These are phyloP conservation scores for Stigmatopora argus DNA, from an alignment of 2,113 vertebrate genomes.

Conservation along the genomic window DNA sequence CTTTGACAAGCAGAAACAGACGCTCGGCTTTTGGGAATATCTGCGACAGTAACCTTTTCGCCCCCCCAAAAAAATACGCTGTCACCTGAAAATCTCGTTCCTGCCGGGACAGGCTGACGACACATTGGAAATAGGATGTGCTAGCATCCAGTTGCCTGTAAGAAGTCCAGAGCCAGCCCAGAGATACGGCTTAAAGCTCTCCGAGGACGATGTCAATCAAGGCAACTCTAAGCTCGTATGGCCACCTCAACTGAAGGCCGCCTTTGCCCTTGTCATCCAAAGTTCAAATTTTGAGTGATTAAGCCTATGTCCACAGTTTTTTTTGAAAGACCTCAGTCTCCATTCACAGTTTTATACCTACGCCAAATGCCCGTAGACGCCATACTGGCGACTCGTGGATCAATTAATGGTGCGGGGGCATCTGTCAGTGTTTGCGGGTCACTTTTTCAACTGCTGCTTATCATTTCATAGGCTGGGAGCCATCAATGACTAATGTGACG, in stretches of 20 bases:
- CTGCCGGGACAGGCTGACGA: constrained; percentile 59
- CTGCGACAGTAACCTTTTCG: constrained; percentile 57
- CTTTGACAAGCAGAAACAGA: constrained; percentile 39
- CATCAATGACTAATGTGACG: constrained; percentile 70
- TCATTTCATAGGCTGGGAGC: constrained; percentile 59
- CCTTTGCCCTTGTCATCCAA: constrained; percentile 12
- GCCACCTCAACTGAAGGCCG: constrained; percentile 28
- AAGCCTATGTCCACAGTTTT: too few species aligned
- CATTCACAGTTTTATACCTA: neutral
- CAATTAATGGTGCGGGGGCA: constrained; percentile 40
- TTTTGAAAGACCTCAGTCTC: neutral
- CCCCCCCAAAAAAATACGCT: constrained; percentile 27
- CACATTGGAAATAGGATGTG: constrained; percentile 57
- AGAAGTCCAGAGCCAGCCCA: constrained; percentile 26
- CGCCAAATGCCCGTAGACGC: neutral
- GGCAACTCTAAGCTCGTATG: constrained; percentile 23
- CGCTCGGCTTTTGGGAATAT: neutral
- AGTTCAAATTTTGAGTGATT: constrained; percentile 7
- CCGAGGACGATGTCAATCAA: constrained; percentile 40
- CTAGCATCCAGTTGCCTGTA: constrained; percentile 34
- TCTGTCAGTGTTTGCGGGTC: constrained; percentile 48
- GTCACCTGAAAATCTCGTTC: constrained; percentile 50
- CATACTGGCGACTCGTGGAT: constrained; percentile 19
- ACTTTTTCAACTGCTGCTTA: constrained; percentile 60
- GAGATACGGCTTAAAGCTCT: constrained; percentile 34